Evolutionary conservation across 1,140 invertebrate genomes (phyloP).

Genomic region (Lasioglossum baleicum): DNA sequence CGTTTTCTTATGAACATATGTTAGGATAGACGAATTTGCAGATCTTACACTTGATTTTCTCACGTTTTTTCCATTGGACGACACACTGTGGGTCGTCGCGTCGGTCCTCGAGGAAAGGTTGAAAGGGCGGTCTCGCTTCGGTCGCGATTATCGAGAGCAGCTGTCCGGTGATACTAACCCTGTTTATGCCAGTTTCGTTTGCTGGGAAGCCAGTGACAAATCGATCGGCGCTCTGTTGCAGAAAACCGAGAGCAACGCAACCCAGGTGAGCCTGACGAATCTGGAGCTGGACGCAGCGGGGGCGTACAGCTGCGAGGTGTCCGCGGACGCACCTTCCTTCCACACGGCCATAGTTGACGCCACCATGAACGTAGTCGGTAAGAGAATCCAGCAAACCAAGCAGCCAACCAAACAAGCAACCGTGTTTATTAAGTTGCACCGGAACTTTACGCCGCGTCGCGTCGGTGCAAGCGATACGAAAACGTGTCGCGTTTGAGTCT

Average conservation of each 20-base stretch:
- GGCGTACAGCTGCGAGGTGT: constrained; percentile 90
- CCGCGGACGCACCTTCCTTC: constrained; percentile 91
- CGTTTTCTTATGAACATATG: no score
- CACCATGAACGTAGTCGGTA: constrained; percentile 88
- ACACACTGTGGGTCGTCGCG: no score
- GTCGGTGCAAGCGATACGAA: not conserved
- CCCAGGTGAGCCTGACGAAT: constrained; percentile 82
- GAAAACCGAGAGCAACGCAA: constrained; percentile 83
- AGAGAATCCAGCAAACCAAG: constrained; percentile 63
- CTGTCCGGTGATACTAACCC: no score
- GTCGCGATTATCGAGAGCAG: no score
- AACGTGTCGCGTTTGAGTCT: not conserved
- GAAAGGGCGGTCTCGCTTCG: no score
- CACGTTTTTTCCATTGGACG: no score
- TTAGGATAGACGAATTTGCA: no score
- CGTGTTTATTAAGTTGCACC: constrained; percentile 3
- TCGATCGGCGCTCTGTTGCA: constrained; percentile 65
- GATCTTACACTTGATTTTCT: no score
- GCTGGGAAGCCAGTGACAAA: not conserved
- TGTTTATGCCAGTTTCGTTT: not conserved
- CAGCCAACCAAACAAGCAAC: not conserved
- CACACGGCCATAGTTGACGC: constrained; percentile 87
- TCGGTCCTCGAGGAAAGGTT: no score
- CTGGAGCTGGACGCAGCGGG: constrained; percentile 84
- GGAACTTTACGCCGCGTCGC: not conserved